A percentile compares a stretch with the other conserved stretches of the same genome.
These are phyloP conservation scores for Meloidogyne hapla DNA, from an alignment of 1,140 invertebrate genomes.

Conservation along the genomic window DNA sequence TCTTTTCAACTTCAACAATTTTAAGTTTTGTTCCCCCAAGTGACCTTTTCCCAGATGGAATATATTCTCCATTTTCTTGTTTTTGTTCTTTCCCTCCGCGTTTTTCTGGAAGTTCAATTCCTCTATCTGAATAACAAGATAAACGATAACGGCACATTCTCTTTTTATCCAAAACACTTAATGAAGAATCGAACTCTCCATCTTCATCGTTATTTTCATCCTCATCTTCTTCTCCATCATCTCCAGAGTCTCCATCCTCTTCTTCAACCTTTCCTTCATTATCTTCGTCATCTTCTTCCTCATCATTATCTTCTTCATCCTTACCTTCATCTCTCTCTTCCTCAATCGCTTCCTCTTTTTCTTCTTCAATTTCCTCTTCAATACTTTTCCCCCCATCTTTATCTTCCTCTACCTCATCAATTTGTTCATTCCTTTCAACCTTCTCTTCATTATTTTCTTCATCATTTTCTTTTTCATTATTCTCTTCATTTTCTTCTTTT, in stretches of 20 bases:
- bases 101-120: background rate
- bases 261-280: background rate
- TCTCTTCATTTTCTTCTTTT: slow-evolving; percentile 3
- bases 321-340: background rate
- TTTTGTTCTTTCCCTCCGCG: background rate
- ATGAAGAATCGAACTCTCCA: background rate
- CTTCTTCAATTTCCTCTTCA: background rate
- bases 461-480: background rate
- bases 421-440: background rate
- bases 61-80: background rate
- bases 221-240: background rate
- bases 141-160: slow-evolving; percentile 22
- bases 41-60: background rate
- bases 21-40: background rate
- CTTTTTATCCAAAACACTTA: slow-evolving; percentile 14
- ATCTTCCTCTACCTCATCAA: background rate
- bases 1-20: background rate
- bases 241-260: no score
- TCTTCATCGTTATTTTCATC: background rate
- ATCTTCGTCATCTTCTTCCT: background rate
- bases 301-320: background rate
- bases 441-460: slow-evolving; percentile 2
- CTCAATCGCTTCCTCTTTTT: background rate
- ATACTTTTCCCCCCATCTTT: background rate
- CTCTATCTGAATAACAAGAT: slow-evolving; percentile 16